Evolutionary conservation across 2,888 invertebrate species (phyloP).

Genomic region (Lithophane semibrunnea): DNA sequence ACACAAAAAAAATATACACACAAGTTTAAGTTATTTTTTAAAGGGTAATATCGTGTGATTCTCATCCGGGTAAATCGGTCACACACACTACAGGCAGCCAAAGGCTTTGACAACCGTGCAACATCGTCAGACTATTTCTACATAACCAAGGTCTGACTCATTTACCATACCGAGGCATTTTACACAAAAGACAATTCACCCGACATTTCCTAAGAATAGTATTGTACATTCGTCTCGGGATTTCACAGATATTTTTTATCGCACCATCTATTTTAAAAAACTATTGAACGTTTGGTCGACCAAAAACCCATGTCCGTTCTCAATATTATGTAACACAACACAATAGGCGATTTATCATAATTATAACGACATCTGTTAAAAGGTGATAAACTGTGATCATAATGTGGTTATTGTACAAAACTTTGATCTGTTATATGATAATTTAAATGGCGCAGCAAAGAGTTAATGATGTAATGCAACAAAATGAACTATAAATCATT

Average conservation of each 20-base stretch:
- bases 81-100: neutral
- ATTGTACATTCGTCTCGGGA: slow-evolving; percentile 30
- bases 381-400: slow-evolving; percentile 28
- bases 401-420: slow-evolving; percentile 19
- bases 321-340: slow-evolving; percentile 11
- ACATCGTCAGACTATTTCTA: slow-evolving; percentile 25
- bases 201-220: slow-evolving; percentile 45
- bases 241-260: slow-evolving; percentile 53
- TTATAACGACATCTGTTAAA: slow-evolving; percentile 25
- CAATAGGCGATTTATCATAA: slow-evolving; percentile 49
- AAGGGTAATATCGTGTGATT: neutral
- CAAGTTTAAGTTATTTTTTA: neutral
- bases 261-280: slow-evolving; percentile 25
- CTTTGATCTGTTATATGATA: slow-evolving; percentile 37
- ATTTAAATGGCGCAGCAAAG: slow-evolving; percentile 21
- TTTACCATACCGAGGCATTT: slow-evolving; percentile 43
- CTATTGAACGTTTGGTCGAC: slow-evolving; percentile 6
- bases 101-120: slow-evolving; percentile 21
- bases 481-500: neutral
- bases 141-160: slow-evolving; percentile 30
- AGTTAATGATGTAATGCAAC: slow-evolving; percentile 13
- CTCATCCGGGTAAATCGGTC: slow-evolving; percentile 19
- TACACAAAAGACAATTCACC: slow-evolving; percentile 46
- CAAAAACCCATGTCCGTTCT: slow-evolving; percentile 5
- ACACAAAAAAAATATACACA: no score